Base-by-base conservation (phyloP, 2,113 vertebrate genomes). In the Paradisaea rubra region DNA sequence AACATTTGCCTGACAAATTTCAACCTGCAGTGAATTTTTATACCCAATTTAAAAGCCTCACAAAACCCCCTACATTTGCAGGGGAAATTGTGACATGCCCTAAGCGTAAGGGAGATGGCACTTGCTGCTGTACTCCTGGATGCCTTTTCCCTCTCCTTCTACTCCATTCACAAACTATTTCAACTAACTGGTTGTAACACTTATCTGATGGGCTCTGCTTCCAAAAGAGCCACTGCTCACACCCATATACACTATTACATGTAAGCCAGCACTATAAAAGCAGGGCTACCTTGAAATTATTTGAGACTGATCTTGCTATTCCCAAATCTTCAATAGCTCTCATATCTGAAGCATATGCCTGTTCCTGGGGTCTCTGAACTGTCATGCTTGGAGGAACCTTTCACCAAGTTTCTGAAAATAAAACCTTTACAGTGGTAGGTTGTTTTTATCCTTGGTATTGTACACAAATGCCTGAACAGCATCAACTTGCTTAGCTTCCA, bases 21-120 rank as follows among this genome's bases (percentile, higher is more conserved):
- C 81, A 85, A 92, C 45, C 81, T 87, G 81, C 13, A 79, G 49
- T 61, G n/a, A 87, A 89, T 94, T 91, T 87, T 95, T 80, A 85
- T 53, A 73, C 19, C 18, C 45, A 47, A 35, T 54, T 28, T 85
- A 59, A 88, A 93, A 89, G 47, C 70, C 61, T 56, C 20, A 9
- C 54, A 61, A 86, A 12, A 3, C 0, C 1, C 8, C 11, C 47
- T 30, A 25, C 18, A 31, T 57, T 54, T 61, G 30, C 50, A 72
- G 37, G 2, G 3, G 44, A 52, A 84, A 65, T 17, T 15, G 22
- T 44, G 57, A 69, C 37, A 27, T 31, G 66, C 11, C 19, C 65
- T 22, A 66, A 50, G 18, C 0, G 0, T 56, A 81, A 37, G 31
- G 27, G 66, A 77, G 57, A 27, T 11, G 8, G 49, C 42, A 53